These are phyloP conservation scores for Nanorana parkeri DNA, from an alignment of 2,113 vertebrate species.

Conservation along the genomic window DNA sequence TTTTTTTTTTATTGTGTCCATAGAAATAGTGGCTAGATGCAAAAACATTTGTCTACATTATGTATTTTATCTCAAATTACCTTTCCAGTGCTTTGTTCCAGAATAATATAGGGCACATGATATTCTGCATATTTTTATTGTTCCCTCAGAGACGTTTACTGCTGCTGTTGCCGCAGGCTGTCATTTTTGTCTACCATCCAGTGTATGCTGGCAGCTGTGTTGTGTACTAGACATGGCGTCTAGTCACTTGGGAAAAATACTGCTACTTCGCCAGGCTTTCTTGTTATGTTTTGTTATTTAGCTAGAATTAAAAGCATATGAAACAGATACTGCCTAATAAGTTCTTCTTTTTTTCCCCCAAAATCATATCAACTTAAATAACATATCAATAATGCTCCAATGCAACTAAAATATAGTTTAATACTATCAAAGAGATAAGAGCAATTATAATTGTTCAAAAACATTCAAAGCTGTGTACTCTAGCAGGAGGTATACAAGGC, in stretches of 20 bases:
- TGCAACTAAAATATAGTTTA: conserved; percentile 80
- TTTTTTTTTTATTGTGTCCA: too few species aligned
- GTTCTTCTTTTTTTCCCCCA: conserved; percentile 77
- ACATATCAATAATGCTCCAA: conserved; percentile 83
- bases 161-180: conserved; percentile 72
- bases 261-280: conserved; percentile 65
- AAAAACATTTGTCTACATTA: background rate
- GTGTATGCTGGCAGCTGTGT: conserved; percentile 70
- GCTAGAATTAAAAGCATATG: conserved; percentile 80
- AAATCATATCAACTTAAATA: conserved; percentile 89
- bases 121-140: conserved; percentile 67
- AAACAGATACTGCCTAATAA: conserved; percentile 79
- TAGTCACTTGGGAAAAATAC: conserved; percentile 61
- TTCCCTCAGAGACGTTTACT: conserved; percentile 65
- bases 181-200: conserved; percentile 78
- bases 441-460: conserved; percentile 74
- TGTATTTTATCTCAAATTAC: conserved; percentile 28
- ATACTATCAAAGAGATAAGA: conserved; percentile 78
- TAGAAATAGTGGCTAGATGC: background rate
- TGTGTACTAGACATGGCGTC: conserved; percentile 70
- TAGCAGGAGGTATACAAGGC: conserved; percentile 78
- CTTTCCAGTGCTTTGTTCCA: conserved; percentile 54
- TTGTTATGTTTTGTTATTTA: conserved; percentile 70
- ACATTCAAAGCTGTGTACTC: conserved; percentile 73
- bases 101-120: conserved; percentile 60